Conservation (phyloP, 2,888 invertebrate genomes). For the Spicauda simplicius region DNA sequence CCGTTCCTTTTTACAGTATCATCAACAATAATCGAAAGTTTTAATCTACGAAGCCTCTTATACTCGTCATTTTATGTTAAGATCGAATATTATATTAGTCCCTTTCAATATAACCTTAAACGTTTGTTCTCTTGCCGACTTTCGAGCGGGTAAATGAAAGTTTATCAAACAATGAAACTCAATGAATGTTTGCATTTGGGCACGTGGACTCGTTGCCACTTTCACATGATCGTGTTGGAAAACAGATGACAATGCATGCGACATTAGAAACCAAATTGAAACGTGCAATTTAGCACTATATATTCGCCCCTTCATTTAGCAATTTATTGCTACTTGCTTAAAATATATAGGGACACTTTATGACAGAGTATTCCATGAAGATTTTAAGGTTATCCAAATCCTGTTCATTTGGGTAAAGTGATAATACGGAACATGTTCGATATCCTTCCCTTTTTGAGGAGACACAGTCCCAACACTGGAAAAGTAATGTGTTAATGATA, state of each 20-base stretch:
- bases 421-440: no score
- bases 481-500: no score
- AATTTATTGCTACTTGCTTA: background rate
- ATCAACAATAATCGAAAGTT: no score
- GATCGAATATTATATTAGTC: background rate
- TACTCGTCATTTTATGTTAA: no score
- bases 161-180: constrained; percentile 49
- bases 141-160: constrained; percentile 31
- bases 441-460: no score
- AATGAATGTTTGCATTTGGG: constrained; percentile 53
- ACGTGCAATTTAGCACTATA: constrained; percentile 5
- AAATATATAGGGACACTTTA: background rate
- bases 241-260: constrained; percentile 32
- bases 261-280: constrained; percentile 26
- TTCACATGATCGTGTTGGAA: constrained; percentile 32
- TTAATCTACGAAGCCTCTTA: no score
- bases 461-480: no score
- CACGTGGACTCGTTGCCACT: constrained; percentile 46
- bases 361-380: no score
- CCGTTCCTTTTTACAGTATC: no score
- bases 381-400: no score
- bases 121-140: background rate
- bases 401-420: no score
- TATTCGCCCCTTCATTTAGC: background rate
- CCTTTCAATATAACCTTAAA: background rate